Evolutionary conservation across 2,888 invertebrate genomes (phyloP).

Genomic region (Acronicta leporina): DNA sequence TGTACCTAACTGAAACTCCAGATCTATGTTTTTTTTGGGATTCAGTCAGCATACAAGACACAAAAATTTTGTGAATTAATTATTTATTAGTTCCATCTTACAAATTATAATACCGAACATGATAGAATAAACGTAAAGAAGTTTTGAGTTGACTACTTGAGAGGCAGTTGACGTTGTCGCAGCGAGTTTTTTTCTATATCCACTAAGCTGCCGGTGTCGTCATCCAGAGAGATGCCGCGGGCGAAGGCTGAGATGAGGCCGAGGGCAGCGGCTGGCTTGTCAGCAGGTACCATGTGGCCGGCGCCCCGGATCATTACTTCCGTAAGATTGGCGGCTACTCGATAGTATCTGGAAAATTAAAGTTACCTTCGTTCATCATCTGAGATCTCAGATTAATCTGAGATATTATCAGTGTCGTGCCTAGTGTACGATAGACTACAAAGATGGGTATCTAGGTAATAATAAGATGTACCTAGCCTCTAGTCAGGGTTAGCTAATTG

Average conservation of each 20-base stretch:
- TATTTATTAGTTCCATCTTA: conserved; percentile 32
- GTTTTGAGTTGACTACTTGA: conserved; percentile 31
- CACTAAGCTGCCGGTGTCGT: conserved; percentile 76
- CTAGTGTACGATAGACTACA: too few species aligned
- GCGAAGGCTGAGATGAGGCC: conserved; percentile 90
- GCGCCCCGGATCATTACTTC: conserved; percentile 90
- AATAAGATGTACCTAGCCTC: too few species aligned
- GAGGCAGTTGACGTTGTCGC: conserved; percentile 68
- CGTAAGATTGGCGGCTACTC: conserved; percentile 87
- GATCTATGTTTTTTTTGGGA: neutral
- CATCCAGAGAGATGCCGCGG: conserved; percentile 72
- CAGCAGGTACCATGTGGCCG: conserved; percentile 91
- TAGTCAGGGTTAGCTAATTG: too few species aligned
- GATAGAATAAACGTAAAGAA: conserved; percentile 33
- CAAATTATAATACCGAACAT: conserved; percentile 28
- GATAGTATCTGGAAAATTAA: conserved; percentile 83
- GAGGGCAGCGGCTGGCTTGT: conserved; percentile 89
- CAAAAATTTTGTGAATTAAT: conserved; percentile 10
- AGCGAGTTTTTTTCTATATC: conserved; percentile 72
- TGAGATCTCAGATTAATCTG: too few species aligned
- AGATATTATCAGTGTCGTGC: too few species aligned
- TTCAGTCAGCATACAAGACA: neutral
- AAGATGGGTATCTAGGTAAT: too few species aligned
- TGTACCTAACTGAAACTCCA: too few species aligned
- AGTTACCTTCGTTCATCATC: too few species aligned